A percentile compares a stretch with the other conserved stretches of the same genome.
phyloP scores from a whole-genome alignment of 2,888 invertebrate genomes.

The Caradrina clavipalpis region DNA sequence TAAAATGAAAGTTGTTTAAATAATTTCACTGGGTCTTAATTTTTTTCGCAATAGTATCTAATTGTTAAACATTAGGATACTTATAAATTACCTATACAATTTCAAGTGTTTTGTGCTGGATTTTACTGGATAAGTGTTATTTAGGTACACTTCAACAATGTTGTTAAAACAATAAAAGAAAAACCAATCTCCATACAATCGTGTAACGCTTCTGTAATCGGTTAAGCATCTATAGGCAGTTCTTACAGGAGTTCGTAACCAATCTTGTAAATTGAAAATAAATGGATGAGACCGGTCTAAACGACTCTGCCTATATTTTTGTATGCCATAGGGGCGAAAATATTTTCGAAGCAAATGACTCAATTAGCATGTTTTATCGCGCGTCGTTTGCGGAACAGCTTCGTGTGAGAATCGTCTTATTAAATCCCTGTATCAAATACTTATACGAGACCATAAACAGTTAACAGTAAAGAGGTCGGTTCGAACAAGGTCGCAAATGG shows the following conservation, averaged over 20 bases:
- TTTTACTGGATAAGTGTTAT: constrained; percentile 36
- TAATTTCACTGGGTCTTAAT: constrained; percentile 42
- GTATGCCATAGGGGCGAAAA: constrained; percentile 2
- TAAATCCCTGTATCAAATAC: constrained; percentile 54
- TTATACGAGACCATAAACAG: constrained; percentile 36
- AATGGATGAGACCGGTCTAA: not conserved
- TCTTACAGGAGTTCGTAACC: constrained; percentile 5
- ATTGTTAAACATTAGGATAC: constrained; percentile 41
- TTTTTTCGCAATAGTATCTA: constrained; percentile 17
- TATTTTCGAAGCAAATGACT: constrained; percentile 14
- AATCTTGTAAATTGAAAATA: constrained; percentile 16
- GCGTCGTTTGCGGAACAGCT: constrained; percentile 17
- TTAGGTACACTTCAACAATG: constrained; percentile 5
- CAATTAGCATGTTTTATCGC: constrained; percentile 1
- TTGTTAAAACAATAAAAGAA: constrained; percentile 6
- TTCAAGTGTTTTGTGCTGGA: constrained; percentile 1
- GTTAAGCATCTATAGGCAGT: constrained; percentile 24
- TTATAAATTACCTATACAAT: constrained; percentile 21
- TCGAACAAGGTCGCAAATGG: constrained; percentile 38
- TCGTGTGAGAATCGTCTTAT: constrained; percentile 32
- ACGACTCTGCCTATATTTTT: constrained; percentile 1
- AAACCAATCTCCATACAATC: constrained; percentile 20
- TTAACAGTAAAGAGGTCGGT: constrained; percentile 33
- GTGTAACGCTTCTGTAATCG: constrained; percentile 10
- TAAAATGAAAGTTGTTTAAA: constrained; percentile 26